These are phyloP conservation scores for Sweltsa coloradensis DNA, from an alignment of 1,140 invertebrate species.

Conservation along the genomic window DNA sequence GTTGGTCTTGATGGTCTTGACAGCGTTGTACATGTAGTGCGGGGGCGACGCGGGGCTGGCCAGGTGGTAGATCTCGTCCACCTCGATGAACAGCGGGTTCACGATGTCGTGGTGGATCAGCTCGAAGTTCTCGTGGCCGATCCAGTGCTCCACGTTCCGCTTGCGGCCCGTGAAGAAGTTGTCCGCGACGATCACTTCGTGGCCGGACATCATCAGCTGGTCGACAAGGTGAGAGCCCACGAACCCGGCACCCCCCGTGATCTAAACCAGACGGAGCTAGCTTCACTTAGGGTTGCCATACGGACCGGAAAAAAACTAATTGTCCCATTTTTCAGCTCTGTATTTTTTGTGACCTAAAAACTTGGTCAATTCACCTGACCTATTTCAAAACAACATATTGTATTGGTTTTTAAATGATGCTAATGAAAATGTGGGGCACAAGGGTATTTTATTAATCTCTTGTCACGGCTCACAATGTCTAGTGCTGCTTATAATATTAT, in stretches of 20 bases:
- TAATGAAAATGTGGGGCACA: background rate
- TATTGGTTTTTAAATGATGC: conserved; percentile 2
- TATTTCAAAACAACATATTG: background rate
- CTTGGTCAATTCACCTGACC: background rate
- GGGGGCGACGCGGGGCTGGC: conserved; percentile 97
- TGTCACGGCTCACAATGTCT: too few relatives aligned
- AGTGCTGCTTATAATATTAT: too few relatives aligned
- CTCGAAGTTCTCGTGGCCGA: conserved; percentile 98
- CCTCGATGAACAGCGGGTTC: conserved; percentile 94
- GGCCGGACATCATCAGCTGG: conserved; percentile 86
- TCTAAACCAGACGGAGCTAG: conserved; percentile 38
- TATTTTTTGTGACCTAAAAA: background rate
- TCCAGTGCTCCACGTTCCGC: conserved; percentile 96
- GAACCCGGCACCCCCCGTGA: conserved; percentile 97
- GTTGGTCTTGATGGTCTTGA: conserved; percentile 99
- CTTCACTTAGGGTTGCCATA: background rate
- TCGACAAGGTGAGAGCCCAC: conserved; percentile 98
- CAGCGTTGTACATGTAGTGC: conserved; percentile 99
- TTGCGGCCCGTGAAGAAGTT: conserved; percentile 98
- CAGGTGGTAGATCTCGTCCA: conserved; percentile 98
- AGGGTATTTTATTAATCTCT: background rate
- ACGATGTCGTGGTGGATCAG: conserved; percentile 98
- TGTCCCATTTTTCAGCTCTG: conserved; percentile 1
- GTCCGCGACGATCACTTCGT: conserved; percentile 96
- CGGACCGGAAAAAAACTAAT: conserved; percentile 17